Percentiles rank a stretch among this genome's conserved stretches.
phyloP scores from a whole-genome alignment of 2,888 invertebrate species.

The Sipha maydis region DNA sequence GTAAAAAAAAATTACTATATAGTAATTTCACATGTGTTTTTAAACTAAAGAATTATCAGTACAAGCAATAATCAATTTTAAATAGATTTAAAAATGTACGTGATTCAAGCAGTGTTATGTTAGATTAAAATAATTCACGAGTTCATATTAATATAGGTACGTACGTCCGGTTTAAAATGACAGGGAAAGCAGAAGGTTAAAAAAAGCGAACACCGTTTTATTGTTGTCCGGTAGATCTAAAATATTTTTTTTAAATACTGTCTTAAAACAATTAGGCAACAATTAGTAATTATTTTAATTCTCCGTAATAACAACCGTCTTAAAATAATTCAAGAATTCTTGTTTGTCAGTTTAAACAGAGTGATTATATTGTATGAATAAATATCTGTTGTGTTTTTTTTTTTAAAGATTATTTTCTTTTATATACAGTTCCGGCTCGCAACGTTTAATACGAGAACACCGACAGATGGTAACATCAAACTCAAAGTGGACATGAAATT shows the following conservation, averaged over 20 bases:
- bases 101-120: background rate
- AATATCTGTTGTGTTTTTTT: constrained; percentile 26
- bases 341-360: constrained; percentile 21
- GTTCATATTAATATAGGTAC: background rate
- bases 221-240: constrained; percentile 35
- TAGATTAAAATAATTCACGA: background rate
- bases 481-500: constrained; percentile 41
- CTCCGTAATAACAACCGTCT: constrained; percentile 40
- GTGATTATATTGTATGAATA: constrained; percentile 14
- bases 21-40: background rate
- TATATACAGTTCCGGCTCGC: constrained; percentile 29
- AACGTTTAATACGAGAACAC: constrained; percentile 21
- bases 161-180: constrained; percentile 20
- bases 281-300: constrained; percentile 62
- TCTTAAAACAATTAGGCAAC: constrained; percentile 48
- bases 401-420: constrained; percentile 47
- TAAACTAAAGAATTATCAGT: background rate
- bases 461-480: constrained; percentile 52
- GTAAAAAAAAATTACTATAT: background rate
- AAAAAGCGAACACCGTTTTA: constrained; percentile 20
- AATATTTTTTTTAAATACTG: background rate
- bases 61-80: background rate
- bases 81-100: background rate
- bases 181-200: constrained; percentile 3
- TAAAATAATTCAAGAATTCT: constrained; percentile 44